Evolutionary conservation across 2,113 vertebrate species (phyloP), one percentile per base, ranked within the genome.

Genomic region (Apistogramma diplotaenia): DNA sequence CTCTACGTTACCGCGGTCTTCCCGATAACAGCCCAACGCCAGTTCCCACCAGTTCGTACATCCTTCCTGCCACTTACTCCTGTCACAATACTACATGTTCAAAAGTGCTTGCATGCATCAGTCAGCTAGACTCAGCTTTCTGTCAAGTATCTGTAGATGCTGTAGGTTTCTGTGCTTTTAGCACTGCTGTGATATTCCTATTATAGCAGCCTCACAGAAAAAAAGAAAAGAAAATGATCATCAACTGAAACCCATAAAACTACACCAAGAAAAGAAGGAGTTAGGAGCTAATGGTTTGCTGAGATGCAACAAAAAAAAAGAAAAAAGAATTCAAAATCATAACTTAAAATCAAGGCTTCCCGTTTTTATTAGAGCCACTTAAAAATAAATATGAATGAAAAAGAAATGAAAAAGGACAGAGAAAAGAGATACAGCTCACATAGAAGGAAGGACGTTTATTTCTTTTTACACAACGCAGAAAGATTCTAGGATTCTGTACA

Each of bases 401-500:
- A 85, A 72, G 74, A 65, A 76, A 76, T 49, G 78, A 84, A 82
- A 87, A 86, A 85, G 74, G 58, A 79, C 7, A 94, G 81, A 93
- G 91, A 78, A 89, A 92, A 91, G 89, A 94, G 92, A 94, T 91
- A 89, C 83, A 92, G 92, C 76, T 84, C 92, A 94, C 91, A 95
- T 88, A 91, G 93, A 94, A 94, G 91, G 93, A 92, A 95, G 95
- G 95, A 94, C 92, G 93, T 98, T 99, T 99, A 97, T 98, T 98
- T 88, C 6, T 46, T 46, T 46, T 97, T 96, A 98, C 96, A 98
- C 85, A 95, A 93, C 84, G 90, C 92, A 94, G 93, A 94, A 92
- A 87, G 94, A 92, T 84, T 94, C 86, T 94, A 92, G 89, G 94
- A 94, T 95, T 96, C 97, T 98, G 96, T 98, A 98, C 97, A 98